Evolutionary conservation across 2,797 vertebrate genomes (phyloP), one percentile per base, ranked within the genome.

Genomic region (Gastrophryne carolinensis): DNA sequence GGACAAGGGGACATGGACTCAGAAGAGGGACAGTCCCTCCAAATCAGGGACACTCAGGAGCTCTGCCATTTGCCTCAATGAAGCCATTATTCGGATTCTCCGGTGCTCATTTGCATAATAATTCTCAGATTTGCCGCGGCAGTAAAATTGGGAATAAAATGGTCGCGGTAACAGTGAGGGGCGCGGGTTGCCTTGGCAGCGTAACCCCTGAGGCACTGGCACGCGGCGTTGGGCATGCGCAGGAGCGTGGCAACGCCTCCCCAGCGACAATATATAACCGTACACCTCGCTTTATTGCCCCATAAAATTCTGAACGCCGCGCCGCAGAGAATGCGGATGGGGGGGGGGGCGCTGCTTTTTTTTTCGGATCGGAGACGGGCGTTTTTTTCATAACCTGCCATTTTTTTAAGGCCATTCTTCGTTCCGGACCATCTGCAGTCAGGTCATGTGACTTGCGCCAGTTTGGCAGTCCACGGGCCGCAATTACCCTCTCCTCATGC

Each of bases 271-370:
- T 53, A 53, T 53, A 53, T 53, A 10, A 24, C 3, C 15, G 65
- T 17, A 13, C n/a, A 15, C 52, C 52, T 41, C 50, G 17, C 11
- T 73, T 63, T 64, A 73, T 64, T 5, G 60, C 58, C 34, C 68
- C 32, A 73, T 63, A 73, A 54, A 54, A 71, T 10, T 17, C 41
- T 17, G 21, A 13, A n/a, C 21, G 50, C 34, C 26, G 35, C n/a
- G 50, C 68, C 32, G 54, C 54, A 71, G 68, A 32, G 54, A 12
- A 10, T 13, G 2, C 17, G 15, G 32, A 4, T 34, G 57, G 32
- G 6, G 7, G 21, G 39, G 37, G 26, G n/a, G 37, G 34, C 15
- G 24, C 11, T 47, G 13, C 56, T n/a, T 15, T 60, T 26, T 19
- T 56, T 39, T 71, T 41, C 49, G 54, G 23, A 21, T 13, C 50